These are phyloP conservation scores for Scaptodrosophila latifasciaeformis DNA, from an alignment of 2,888 invertebrate genomes.

Conservation along the genomic window DNA sequence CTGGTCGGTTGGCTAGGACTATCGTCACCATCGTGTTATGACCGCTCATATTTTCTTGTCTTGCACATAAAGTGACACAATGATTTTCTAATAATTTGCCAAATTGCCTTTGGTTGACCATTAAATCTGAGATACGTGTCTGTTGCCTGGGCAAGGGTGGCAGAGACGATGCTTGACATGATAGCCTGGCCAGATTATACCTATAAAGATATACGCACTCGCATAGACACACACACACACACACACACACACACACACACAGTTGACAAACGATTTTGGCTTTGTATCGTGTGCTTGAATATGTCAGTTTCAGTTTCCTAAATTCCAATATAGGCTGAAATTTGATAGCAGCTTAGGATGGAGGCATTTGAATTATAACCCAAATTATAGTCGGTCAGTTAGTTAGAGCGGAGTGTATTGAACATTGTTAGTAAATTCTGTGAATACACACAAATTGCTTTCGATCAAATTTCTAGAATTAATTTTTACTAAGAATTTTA, in stretches of 20 bases:
- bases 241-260: conserved; percentile 6
- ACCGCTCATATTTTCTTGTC: conserved; percentile 47
- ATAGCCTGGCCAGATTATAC: conserved; percentile 50
- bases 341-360: background rate
- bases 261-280: conserved; percentile 33
- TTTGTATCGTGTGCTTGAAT: conserved; percentile 50
- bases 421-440: no score
- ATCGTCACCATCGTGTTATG: no score
- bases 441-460: no score
- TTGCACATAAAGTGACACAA: conserved; percentile 58
- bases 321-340: no score
- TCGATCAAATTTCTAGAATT: no score
- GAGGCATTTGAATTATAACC: no score
- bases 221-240: conserved; percentile 11
- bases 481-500: no score
- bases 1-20: no score
- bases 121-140: conserved; percentile 63
- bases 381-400: no score
- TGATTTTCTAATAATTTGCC: conserved; percentile 71
- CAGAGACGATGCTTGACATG: background rate
- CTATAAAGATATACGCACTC: conserved; percentile 9
- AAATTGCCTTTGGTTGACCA: conserved; percentile 68
- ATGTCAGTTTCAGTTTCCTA: conserved; percentile 51
- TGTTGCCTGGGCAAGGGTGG: conserved; percentile 26
- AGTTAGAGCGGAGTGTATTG: no score